Conservation (phyloP, 2,797 vertebrate genomes). For the Chaetodon trifasciatus region DNA sequence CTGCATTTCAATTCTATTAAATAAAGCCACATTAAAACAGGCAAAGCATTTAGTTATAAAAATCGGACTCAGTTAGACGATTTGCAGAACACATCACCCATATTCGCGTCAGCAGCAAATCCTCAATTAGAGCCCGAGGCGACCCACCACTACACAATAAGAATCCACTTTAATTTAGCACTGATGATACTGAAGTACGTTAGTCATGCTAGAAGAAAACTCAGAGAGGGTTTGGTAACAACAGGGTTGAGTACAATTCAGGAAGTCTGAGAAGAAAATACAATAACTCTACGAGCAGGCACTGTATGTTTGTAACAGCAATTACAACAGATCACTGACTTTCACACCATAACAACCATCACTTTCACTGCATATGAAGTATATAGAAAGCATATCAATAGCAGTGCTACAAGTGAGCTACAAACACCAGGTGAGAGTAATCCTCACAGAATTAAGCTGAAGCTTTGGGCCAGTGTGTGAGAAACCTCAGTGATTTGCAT, state of each 20-base stretch:
- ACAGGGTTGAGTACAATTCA: slow-evolving; percentile 20
- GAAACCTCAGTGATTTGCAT: slow-evolving; percentile 47
- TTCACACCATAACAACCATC: slow-evolving; percentile 43
- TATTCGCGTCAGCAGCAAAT: slow-evolving; percentile 26
- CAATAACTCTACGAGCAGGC: slow-evolving; percentile 53
- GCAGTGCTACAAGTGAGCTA: slow-evolving; percentile 62
- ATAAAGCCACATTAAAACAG: slow-evolving; percentile 36
- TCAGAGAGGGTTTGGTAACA: slow-evolving; percentile 14
- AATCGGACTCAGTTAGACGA: slow-evolving; percentile 15
- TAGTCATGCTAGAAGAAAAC: slow-evolving; percentile 60
- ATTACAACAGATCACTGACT: slow-evolving; percentile 52
- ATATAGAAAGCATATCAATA: slow-evolving; percentile 50
- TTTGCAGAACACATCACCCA: slow-evolving; percentile 28
- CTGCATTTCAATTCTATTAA: slow-evolving; percentile 25
- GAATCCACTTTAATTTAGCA: slow-evolving; percentile 46
- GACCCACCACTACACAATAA: slow-evolving; percentile 51
- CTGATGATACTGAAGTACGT: slow-evolving; percentile 41
- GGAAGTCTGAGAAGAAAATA: slow-evolving; percentile 41
- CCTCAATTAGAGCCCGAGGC: slow-evolving; percentile 36
- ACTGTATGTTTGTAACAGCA: slow-evolving; percentile 45
- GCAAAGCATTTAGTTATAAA: slow-evolving; percentile 37
- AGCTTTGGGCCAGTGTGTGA: slow-evolving; percentile 26
- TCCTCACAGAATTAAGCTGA: slow-evolving; percentile 19
- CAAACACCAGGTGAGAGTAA: slow-evolving; percentile 41
- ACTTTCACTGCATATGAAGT: slow-evolving; percentile 41